Conservation (phyloP, 1,140 invertebrate genomes). For the Drosophila repleta region DNA sequence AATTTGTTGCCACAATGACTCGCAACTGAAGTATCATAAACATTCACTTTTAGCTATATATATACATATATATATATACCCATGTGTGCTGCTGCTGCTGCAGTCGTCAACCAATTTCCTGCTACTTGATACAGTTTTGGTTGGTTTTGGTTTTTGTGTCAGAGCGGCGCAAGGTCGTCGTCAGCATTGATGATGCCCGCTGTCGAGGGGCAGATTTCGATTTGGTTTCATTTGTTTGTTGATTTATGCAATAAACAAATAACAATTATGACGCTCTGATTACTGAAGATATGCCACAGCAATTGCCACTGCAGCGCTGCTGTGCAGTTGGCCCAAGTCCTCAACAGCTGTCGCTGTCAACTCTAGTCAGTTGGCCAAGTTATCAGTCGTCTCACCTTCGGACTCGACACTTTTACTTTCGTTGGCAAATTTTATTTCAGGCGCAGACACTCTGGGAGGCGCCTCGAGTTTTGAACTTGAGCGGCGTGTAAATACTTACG, state of each 20-base stretch:
- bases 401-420: constrained; percentile 48
- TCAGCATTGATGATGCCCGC: constrained; percentile 17
- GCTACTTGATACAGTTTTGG: constrained; percentile 77
- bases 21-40: constrained; percentile 71
- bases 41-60: constrained; percentile 74
- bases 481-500: constrained; percentile 70
- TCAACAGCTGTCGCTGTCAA: constrained; percentile 43
- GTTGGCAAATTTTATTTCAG: constrained; percentile 6
- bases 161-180: constrained; percentile 63
- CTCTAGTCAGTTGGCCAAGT: constrained; percentile 11
- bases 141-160: constrained; percentile 10
- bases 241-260: constrained; percentile 73
- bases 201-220: not conserved
- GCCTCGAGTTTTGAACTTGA: constrained; percentile 31
- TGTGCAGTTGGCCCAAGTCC: constrained; percentile 3
- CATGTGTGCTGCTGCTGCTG: constrained; percentile 29
- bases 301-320: constrained; percentile 52
- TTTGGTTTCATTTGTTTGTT: constrained; percentile 41
- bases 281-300: constrained; percentile 58
- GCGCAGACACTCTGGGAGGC: constrained; percentile 35
- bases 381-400: constrained; percentile 34
- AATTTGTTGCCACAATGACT: constrained; percentile 64
- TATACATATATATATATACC: not conserved
- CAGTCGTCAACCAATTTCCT: constrained; percentile 76
- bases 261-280: constrained; percentile 37